Percentiles rank a stretch among this genome's conserved stretches.
Conservation (phyloP, 2,888 invertebrate genomes). For the Drosophila birchii region DNA sequence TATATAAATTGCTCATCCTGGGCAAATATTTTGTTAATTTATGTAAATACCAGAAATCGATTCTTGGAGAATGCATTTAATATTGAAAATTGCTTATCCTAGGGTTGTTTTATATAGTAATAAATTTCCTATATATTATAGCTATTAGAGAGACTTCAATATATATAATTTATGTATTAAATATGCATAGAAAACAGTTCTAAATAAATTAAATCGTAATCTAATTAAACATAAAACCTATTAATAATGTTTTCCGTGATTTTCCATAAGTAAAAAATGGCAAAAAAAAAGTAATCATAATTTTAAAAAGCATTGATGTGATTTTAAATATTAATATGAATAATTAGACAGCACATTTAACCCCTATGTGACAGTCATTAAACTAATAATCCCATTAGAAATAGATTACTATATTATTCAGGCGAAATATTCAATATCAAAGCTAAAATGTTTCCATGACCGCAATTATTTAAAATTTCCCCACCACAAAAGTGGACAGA, state of each 20-base stretch:
- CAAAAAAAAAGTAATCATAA: no score
- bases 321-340: neutral
- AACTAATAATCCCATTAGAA: conserved; percentile 3
- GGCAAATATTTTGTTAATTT: neutral
- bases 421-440: neutral
- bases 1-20: neutral
- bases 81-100: no score
- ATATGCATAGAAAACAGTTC: no score
- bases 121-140: no score
- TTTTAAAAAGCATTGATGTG: no score
- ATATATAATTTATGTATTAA: no score
- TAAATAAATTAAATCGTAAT: no score
- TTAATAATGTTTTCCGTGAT: neutral
- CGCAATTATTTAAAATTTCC: conserved; percentile 7
- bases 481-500: conserved; percentile 5
- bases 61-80: neutral
- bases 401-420: neutral
- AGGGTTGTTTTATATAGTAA: no score
- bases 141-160: no score
- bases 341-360: neutral
- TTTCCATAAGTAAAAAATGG: neutral
- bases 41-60: neutral
- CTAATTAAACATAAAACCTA: neutral
- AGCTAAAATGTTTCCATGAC: neutral
- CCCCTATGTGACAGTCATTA: neutral